Evolutionary conservation across 2,797 vertebrate species (phyloP).

Genomic region (Chanos chanos): DNA sequence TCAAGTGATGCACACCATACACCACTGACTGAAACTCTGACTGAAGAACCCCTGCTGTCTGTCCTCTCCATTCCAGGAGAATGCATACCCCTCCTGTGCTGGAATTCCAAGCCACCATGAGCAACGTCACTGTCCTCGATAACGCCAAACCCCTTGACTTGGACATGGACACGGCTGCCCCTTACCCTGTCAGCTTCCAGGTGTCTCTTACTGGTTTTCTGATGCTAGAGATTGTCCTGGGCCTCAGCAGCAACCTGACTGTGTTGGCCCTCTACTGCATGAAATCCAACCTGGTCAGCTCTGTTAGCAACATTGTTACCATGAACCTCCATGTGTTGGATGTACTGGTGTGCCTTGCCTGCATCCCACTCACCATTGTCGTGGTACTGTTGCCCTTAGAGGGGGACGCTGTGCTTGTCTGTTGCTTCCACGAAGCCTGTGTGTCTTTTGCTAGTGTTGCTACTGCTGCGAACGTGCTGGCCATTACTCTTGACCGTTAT

Average conservation of each 20-base stretch:
- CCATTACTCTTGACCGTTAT: constrained; percentile 94
- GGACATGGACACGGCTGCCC: constrained; percentile 84
- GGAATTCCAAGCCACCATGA: constrained; percentile 93
- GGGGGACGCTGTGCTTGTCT: constrained; percentile 88
- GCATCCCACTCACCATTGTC: constrained; percentile 94
- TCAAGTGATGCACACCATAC: too few relatives aligned
- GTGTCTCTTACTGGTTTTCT: constrained; percentile 94
- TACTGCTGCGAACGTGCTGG: constrained; percentile 95
- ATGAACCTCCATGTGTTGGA: constrained; percentile 98
- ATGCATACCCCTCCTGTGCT: constrained; percentile 74
- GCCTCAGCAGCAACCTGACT: constrained; percentile 97
- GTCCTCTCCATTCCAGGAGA: constrained; percentile 64
- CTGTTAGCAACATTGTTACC: constrained; percentile 98
- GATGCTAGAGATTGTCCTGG: constrained; percentile 95
- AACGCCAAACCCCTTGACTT: constrained; percentile 83
- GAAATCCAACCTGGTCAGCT: constrained; percentile 99
- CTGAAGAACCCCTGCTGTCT: background rate
- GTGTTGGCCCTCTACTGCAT: constrained; percentile 98
- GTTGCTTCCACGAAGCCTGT: constrained; percentile 98
- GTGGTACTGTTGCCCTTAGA: constrained; percentile 90
- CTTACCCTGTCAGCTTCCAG: constrained; percentile 90
- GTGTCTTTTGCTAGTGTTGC: constrained; percentile 96
- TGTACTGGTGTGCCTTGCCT: constrained; percentile 93
- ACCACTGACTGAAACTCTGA: constrained; percentile 1
- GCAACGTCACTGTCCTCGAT: constrained; percentile 91